Base-by-base conservation (phyloP, 2,113 vertebrate species). In the Rhinogobius similis region DNA sequence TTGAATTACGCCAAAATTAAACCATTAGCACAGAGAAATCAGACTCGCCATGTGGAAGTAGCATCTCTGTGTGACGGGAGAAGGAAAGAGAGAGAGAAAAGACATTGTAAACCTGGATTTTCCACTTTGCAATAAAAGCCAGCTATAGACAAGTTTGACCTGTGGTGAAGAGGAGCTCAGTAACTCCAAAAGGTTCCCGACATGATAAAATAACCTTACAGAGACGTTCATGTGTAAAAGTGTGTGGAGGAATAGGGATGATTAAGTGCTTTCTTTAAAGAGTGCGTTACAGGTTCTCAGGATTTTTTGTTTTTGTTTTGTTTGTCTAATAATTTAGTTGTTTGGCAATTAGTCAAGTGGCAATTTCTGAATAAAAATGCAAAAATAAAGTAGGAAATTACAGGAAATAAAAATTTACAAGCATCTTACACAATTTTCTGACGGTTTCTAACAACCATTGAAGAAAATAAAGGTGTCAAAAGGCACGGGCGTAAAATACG, bases 1-100 rank as follows among this genome's bases (percentile, higher is more conserved):
- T 92, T 92, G 80, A 90, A 90, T 90, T 90, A 88, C 65, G 77
- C 70, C 80, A 75, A 83, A 90, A 90, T 90, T 90, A 89, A 89
- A 86, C 87, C 86, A 88, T 91, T 87, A 91, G 81, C 77, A 62
- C 55, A 29, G 70, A 89, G 69, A 73, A 89, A 85, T 88, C 83
- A 87, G 90, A 89, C 79, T 81, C 70, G 67, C 70, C 78, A 46
- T 76, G 32, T 75, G 65, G 77, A 83, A 75, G 71, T 38, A 1
- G 24, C 5, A 52, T 62, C 53, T 72, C 24, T 2, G 1, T 68
- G 56, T 52, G 10, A 41, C 0, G 26, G 65, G 50, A 52, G 73
- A 78, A 20, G 10, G 43, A 44, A 16, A 20, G 44, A 48, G 4
- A n/a, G 44, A n/a, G 20, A n/a, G 16, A 48, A 20, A 48, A 20